Conservation (phyloP, 1,140 invertebrate genomes). For the Magallana ariakensis region DNA sequence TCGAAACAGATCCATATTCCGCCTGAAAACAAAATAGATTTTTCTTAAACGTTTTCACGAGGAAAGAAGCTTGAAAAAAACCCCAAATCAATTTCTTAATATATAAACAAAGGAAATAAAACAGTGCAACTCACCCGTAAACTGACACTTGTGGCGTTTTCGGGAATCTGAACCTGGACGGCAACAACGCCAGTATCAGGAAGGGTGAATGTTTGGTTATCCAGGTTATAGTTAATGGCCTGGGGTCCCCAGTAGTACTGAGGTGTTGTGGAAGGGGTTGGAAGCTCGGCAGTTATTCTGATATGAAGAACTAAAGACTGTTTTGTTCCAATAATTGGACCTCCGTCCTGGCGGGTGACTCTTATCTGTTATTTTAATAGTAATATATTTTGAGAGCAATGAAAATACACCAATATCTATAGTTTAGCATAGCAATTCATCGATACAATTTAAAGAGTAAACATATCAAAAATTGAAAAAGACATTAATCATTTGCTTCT, state of each 20-base stretch:
- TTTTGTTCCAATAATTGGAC: slow-evolving; percentile 57
- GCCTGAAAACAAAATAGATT: slow-evolving; percentile 56
- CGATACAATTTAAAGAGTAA: too few species aligned
- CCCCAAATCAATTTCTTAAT: too few species aligned
- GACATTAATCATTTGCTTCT: too few species aligned
- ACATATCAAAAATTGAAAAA: too few species aligned
- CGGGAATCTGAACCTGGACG: slow-evolving; percentile 66
- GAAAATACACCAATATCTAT: too few species aligned
- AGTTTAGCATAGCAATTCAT: too few species aligned
- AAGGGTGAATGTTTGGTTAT: slow-evolving; percentile 56
- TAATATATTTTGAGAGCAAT: too few species aligned
- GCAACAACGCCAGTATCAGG: slow-evolving; percentile 70
- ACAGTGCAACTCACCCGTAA: slow-evolving; percentile 62
- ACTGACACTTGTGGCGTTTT: slow-evolving; percentile 66
- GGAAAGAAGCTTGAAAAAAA: too few species aligned
- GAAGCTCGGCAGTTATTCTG: slow-evolving; percentile 58
- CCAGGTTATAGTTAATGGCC: slow-evolving; percentile 55
- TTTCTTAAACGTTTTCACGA: too few species aligned
- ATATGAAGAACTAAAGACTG: slow-evolving; percentile 48
- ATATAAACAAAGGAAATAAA: not conserved
- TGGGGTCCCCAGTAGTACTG: slow-evolving; percentile 53
- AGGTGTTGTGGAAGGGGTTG: slow-evolving; percentile 53
- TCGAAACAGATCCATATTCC: slow-evolving; percentile 47
- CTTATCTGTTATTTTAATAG: slow-evolving; percentile 68
- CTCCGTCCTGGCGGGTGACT: slow-evolving; percentile 69